Evolutionary conservation across 2,888 invertebrate species (phyloP), one percentile per base, ranked within the genome.

Genomic region (Myopa testacea): DNA sequence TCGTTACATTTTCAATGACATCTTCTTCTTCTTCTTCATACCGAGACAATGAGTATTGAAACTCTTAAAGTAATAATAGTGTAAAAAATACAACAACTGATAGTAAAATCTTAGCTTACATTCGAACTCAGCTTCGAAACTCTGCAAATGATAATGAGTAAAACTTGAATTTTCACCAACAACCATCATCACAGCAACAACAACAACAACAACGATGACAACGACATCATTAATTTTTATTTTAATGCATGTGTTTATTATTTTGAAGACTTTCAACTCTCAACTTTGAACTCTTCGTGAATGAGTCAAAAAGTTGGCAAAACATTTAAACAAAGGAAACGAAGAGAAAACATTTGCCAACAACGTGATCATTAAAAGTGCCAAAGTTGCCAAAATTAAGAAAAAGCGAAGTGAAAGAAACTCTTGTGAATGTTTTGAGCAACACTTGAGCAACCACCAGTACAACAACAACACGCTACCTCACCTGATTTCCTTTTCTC

Each of bases 401-500:
- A 2, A 26, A 62, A 62, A 1, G 2, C 10, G 58, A 58, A 58
- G 19, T 12, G 14, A n/a, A 12, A 7, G 67, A 16, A 26, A 37
- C 67, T 26, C 37, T 16, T 12, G 1, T 2, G 26, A 26, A 26
- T 26, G 26, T 26, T 26, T 26, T 45, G 10, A 45, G 7, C 6
- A 45, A 45, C 10, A 45, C 10, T 10, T 45, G 6, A 10, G 45
- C 45, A 45, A 45, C 10, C 45, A 10, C 45, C 1, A 45, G 0
- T 6, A 45, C 45, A 45, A 69, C 60, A 40, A 80, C 82, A 83
- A 84, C 83, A 84, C 84, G 81, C 78, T 84, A 84, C 85, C 93
- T 93, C 92, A 95, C 94, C 94, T 89, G 94, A 94, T 90, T 95
- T 95, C 86, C 94, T 90, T 88, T 94, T 95, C 88, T 94, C 94